A percentile compares a stretch with the other conserved stretches of the same genome.
Evolutionary conservation across 2,888 invertebrate species (phyloP).

Genomic region (Odontocerum albicorne): DNA sequence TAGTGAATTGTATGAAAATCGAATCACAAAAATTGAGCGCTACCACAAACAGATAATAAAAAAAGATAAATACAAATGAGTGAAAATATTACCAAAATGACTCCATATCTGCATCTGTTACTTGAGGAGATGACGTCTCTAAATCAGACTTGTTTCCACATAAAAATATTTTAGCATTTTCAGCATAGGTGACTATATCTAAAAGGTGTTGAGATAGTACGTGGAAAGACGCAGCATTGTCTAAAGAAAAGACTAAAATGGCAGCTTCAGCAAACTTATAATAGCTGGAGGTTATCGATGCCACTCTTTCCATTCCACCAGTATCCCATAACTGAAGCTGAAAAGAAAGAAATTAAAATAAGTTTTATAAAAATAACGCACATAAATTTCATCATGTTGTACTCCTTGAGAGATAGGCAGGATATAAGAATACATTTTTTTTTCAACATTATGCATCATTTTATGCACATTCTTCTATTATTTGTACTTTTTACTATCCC

Average conservation of each 20-base stretch:
- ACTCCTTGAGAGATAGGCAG: too few relatives aligned
- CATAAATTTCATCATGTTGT: too few relatives aligned
- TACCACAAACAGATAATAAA: too few relatives aligned
- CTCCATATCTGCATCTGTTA: slow-evolving; percentile 86
- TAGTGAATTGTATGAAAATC: too few relatives aligned
- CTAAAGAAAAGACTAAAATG: slow-evolving; percentile 86
- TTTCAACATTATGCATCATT: too few relatives aligned
- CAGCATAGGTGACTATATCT: slow-evolving; percentile 91
- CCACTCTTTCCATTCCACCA: slow-evolving; percentile 95
- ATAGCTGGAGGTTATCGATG: slow-evolving; percentile 92
- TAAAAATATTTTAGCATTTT: slow-evolving; percentile 92
- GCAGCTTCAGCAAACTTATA: slow-evolving; percentile 96
- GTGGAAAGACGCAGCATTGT: slow-evolving; percentile 91
- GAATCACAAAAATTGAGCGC: too few relatives aligned
- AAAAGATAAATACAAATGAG: too few relatives aligned
- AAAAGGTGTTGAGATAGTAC: slow-evolving; percentile 88
- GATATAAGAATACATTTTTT: too few relatives aligned
- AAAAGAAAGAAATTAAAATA: slow-evolving; percentile 36
- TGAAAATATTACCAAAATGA: slow-evolving; percentile 80
- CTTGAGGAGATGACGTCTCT: slow-evolving; percentile 71
- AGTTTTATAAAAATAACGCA: too few relatives aligned
- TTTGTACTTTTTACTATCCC: too few relatives aligned
- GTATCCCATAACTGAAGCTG: slow-evolving; percentile 96
- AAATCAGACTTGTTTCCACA: slow-evolving; percentile 92
- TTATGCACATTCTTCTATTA: too few relatives aligned